These are phyloP conservation scores for Tauraco hartlaubi DNA, from an alignment of 2,797 vertebrate genomes.

Conservation along the genomic window DNA sequence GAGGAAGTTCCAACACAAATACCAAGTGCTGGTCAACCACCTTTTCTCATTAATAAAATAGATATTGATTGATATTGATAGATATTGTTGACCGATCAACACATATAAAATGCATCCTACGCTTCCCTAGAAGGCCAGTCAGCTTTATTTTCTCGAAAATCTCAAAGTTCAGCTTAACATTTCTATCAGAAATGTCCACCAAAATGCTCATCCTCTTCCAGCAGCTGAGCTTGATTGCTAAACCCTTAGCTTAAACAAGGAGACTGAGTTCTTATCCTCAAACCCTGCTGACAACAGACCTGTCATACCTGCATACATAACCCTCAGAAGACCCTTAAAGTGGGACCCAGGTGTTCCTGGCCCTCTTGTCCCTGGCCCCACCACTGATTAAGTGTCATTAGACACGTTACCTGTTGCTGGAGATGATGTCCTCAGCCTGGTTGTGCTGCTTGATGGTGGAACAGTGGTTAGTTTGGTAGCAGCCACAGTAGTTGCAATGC, in stretches of 20 bases:
- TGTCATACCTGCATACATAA: not conserved
- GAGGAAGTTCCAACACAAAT: not conserved
- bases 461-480: slow-evolving; percentile 64
- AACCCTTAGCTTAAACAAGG: not conserved
- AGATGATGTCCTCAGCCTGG: not conserved
- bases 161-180: not conserved
- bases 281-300: not conserved
- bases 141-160: not conserved
- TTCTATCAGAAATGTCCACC: not conserved
- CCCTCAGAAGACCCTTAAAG: not conserved
- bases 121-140: not conserved
- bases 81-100: accelerated
- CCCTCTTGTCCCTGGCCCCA: not conserved
- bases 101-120: not conserved
- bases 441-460: slow-evolving; percentile 41
- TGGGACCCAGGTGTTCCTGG: not conserved
- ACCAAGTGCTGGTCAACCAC: not conserved
- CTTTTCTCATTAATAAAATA: not conserved
- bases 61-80: accelerated
- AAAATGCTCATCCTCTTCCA: not conserved
- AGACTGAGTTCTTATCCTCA: not conserved
- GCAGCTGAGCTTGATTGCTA: not conserved
- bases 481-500: slow-evolving; percentile 56
- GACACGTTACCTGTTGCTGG: slow-evolving; percentile 74
- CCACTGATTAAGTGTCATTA: not conserved